phyloP scores from a whole-genome alignment of 2,113 vertebrate species.

The Gambusia holbrooki region DNA sequence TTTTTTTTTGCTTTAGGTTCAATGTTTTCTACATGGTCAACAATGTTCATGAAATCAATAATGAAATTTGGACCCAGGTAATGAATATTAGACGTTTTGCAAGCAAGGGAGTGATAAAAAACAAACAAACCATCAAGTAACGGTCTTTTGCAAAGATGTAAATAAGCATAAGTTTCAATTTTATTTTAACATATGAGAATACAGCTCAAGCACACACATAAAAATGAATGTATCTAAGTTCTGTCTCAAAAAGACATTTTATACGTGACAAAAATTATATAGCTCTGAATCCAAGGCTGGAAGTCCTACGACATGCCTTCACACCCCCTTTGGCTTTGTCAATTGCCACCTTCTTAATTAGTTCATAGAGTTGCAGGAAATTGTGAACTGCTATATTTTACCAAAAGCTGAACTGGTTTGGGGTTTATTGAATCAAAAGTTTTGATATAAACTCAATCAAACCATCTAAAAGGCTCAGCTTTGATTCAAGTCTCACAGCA shows the following conservation, averaged over 20 bases:
- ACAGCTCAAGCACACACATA: neutral
- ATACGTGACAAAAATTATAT: neutral
- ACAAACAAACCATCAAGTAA: neutral
- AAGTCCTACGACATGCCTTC: conserved; percentile 30
- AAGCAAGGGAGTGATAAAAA: conserved; percentile 15
- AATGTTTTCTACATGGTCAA: conserved; percentile 28
- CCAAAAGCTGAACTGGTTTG: conserved; percentile 8
- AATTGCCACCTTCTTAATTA: conserved; percentile 24
- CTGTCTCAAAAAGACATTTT: neutral
- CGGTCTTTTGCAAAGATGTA: neutral
- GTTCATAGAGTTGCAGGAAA: conserved; percentile 31
- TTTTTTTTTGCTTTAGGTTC: conserved; percentile 27
- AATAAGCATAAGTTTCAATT: neutral
- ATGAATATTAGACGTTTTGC: conserved; percentile 28
- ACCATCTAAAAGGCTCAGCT: conserved; percentile 34
- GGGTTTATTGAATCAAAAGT: conserved; percentile 42
- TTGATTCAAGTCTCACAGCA: conserved; percentile 61
- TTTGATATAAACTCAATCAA: conserved; percentile 45
- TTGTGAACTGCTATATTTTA: neutral
- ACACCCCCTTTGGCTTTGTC: neutral
- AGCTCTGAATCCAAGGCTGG: conserved; percentile 2
- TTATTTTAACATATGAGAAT: neutral
- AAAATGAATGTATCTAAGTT: neutral
- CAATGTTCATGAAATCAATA: conserved; percentile 42
- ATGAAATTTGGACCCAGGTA: conserved; percentile 35